Base-by-base conservation (phyloP, 1,140 invertebrate genomes). In the Aplysia californica region DNA sequence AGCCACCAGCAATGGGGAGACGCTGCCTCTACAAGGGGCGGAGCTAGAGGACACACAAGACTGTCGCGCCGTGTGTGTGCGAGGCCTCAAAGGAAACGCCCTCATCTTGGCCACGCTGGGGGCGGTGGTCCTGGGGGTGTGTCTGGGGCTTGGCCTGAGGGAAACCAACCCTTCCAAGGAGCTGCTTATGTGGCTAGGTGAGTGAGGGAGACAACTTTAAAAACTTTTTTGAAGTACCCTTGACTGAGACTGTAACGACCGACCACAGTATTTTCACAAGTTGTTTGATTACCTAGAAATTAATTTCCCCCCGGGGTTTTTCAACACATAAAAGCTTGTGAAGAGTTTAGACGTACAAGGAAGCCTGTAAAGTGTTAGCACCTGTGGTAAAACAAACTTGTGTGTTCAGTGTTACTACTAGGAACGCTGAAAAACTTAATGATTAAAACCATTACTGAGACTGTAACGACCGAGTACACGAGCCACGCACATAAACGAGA, bases 121-220 rank as follows among this genome's bases (percentile, higher is more conserved):
- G 18, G 86, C 82, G 0, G 83, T 86, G 5, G 73, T 79, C 15
- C 18, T 85, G 5, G 86, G 86, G 0, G 82, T 85, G 72, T 77
- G 58, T 15, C 39, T 85, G 6, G 95, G 95, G 77, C 93, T 96
- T 82, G 92, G 92, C 64, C 89, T 96, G 66, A 92, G 95, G 80
- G 92, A 93, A 18, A 89, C 93, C 50, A 88, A 93, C 69, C 92
- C 95, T 31, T 93, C 93, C 75, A 92, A 92, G 59, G 94, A 95
- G 84, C 92, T 93, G 20, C 92, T 96, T 15, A 93, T 95, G 90
- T 91, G 97, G 78, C 94, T 98, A 77, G 95, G 86, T 87, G 80
- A 75, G 79, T 38, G 26, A 29, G 3, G 1, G 29, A 1, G 36
- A 1, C 20, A 1, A n/a, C 2, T 29, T 3, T n/a, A 15, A 10